Base-by-base conservation (phyloP, 1,140 invertebrate species). In the Homalodisca vitripennis region DNA sequence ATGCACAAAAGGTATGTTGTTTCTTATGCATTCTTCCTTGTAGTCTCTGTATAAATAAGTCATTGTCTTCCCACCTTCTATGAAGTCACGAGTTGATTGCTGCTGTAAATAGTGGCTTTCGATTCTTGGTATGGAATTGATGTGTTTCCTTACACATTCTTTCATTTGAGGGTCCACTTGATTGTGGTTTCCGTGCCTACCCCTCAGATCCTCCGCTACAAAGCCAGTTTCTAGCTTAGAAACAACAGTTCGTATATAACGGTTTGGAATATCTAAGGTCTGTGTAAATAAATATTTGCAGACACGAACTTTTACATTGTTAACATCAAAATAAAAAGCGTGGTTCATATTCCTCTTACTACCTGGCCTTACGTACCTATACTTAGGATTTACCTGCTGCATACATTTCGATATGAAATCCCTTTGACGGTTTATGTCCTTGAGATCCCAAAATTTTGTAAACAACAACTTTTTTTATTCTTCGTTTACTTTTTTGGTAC, bases 251-350 rank as follows among this genome's bases (percentile, higher is more conserved):
- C 51, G 20, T 20, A 73, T 71, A 17, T 53, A 64, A 24, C 67
- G 51, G 71, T 69, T 48, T 14, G 47, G 63, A 30, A 73, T 73
- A 64, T 69, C 70, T 6, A 73, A 27, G 13, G 72, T 73, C n/a
- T 57, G 65, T 57, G 60, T 66, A 57, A 71, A 73, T 63, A 73
- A 71, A 17, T 34, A 3, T 63, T 71, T 73, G 46, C 72, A 71
- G 10, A 73, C 72, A 24, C 70, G n/a, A 22, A 66, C 64, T 22
- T 57, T 41, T 51, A n/a, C 30, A 13, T 55, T 53, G 26, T 34
- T 60, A 26, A 65, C 14, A 46, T 29, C 29, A 30, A 72, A 70
- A 67, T 68, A 68, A 65, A 41, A 41, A 10, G 34, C 34, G 6
- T 6, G 17, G 34, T 41, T 41, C 6, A 41, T 6, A 17, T 17